These are phyloP conservation scores for Eretmocerus hayati DNA, from an alignment of 2,888 invertebrate genomes.

Conservation along the genomic window DNA sequence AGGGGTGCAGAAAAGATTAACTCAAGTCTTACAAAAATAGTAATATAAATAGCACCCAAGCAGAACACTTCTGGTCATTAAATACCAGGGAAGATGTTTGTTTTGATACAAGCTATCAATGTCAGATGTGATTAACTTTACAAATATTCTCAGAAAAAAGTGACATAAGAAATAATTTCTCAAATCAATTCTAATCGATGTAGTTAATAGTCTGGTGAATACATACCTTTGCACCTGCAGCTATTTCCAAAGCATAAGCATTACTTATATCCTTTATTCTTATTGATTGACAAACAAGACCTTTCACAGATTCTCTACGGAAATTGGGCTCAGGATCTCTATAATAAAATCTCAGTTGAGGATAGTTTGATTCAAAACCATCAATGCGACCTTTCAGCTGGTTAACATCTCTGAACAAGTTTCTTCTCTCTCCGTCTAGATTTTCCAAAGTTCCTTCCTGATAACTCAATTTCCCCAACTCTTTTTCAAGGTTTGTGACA, in stretches of 20 bases:
- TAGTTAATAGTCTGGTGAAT: too few relatives aligned
- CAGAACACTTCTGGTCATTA: too few relatives aligned
- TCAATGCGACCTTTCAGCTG: conserved; percentile 53
- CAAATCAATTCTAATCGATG: too few relatives aligned
- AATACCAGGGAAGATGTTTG: too few relatives aligned
- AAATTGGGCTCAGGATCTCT: conserved; percentile 71
- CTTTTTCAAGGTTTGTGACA: conserved; percentile 52
- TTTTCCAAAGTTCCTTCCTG: conserved; percentile 55
- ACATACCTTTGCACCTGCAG: conserved; percentile 75
- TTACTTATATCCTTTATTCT: conserved; percentile 62
- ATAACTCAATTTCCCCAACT: conserved; percentile 54
- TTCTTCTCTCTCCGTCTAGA: conserved; percentile 50
- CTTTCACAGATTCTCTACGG: conserved; percentile 60
- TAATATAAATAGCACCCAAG: too few relatives aligned
- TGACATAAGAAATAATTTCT: too few relatives aligned
- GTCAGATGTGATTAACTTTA: too few relatives aligned
- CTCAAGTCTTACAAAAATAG: too few relatives aligned
- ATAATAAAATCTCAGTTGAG: conserved; percentile 64
- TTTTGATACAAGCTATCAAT: too few relatives aligned
- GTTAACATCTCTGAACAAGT: conserved; percentile 53
- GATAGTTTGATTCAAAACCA: conserved; percentile 53
- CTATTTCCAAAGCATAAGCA: conserved; percentile 76
- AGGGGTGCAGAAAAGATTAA: too few relatives aligned
- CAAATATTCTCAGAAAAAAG: too few relatives aligned
- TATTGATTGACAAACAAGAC: conserved; percentile 75